These are phyloP conservation scores for Plusia festucae DNA, from an alignment of 2,888 invertebrate genomes.

Conservation along the genomic window DNA sequence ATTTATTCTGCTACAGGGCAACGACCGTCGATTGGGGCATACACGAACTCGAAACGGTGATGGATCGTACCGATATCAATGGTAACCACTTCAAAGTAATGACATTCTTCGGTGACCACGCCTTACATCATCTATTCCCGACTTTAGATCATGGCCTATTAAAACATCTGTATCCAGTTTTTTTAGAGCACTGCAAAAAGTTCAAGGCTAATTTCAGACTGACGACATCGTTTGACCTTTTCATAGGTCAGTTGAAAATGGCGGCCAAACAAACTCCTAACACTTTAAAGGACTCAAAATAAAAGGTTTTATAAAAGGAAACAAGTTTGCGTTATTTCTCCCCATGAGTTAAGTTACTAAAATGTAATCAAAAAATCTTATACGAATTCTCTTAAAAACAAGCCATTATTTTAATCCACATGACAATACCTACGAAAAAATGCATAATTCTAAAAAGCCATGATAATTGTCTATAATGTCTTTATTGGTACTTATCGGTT, in stretches of 20 bases:
- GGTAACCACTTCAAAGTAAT: constrained; percentile 91
- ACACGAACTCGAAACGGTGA: constrained; percentile 93
- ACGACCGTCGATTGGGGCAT: constrained; percentile 92
- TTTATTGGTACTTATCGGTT: no score
- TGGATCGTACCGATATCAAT: constrained; percentile 92
- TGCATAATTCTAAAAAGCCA: no score
- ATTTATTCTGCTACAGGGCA: constrained; percentile 72
- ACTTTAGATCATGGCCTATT: constrained; percentile 93
- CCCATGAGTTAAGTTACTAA: no score
- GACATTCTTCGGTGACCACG: constrained; percentile 94
- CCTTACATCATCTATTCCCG: constrained; percentile 94
- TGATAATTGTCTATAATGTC: no score
- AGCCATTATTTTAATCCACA: no score
- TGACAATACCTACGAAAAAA: no score
- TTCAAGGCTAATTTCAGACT: constrained; percentile 88
- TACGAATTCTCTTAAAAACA: no score
- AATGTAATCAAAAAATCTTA: no score
- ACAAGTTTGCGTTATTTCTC: not conserved
- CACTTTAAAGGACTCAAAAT: constrained; percentile 39
- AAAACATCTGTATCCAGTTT: constrained; percentile 90
- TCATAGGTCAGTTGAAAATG: constrained; percentile 77
- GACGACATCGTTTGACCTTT: constrained; percentile 74
- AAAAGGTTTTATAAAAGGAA: not conserved
- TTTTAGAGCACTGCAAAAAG: constrained; percentile 90
- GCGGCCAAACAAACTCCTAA: constrained; percentile 72